Evolutionary conservation across 2,113 vertebrate species (phyloP).

Genomic region (Ahaetulla prasina): DNA sequence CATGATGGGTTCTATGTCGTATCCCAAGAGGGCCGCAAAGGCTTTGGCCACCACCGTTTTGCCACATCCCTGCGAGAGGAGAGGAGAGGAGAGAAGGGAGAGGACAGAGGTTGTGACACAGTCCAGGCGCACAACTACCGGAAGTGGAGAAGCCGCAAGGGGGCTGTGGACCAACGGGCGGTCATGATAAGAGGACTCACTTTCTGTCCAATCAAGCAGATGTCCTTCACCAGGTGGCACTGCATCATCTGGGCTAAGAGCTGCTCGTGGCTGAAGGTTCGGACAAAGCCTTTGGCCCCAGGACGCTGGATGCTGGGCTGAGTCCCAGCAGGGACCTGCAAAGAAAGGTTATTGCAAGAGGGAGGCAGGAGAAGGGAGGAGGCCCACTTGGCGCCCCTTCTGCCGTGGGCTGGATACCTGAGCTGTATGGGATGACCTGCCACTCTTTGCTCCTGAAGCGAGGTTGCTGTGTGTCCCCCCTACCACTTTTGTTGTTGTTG

Average conservation of each 20-base stretch:
- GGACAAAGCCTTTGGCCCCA: conserved; percentile 74
- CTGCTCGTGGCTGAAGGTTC: conserved; percentile 81
- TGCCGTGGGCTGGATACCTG: not conserved
- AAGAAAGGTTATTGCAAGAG: conserved; percentile 5
- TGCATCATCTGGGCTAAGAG: conserved; percentile 92
- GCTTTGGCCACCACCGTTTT: conserved; percentile 89
- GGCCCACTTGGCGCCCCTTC: not conserved
- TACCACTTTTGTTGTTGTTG: too few species aligned
- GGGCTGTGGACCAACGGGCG: too few species aligned
- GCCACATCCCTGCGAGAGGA: conserved; percentile 83
- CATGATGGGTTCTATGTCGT: conserved; percentile 88
- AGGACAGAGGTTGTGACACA: not conserved
- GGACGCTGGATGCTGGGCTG: conserved; percentile 59
- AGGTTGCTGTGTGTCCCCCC: too few species aligned
- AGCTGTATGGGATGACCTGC: not conserved
- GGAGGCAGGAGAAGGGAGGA: not conserved
- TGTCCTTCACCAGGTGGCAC: conserved; percentile 93
- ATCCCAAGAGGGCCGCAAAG: conserved; percentile 88
- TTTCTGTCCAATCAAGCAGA: conserved; percentile 94
- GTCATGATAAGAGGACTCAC: too few species aligned
- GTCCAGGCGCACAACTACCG: too few species aligned
- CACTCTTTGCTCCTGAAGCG: not conserved
- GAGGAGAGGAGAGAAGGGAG: not conserved
- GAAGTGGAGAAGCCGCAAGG: too few species aligned
- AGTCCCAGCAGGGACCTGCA: conserved; percentile 83